These are phyloP conservation scores for Phyllostomus discolor DNA, from an alignment of 2,113 vertebrate species.

Conservation along the genomic window DNA sequence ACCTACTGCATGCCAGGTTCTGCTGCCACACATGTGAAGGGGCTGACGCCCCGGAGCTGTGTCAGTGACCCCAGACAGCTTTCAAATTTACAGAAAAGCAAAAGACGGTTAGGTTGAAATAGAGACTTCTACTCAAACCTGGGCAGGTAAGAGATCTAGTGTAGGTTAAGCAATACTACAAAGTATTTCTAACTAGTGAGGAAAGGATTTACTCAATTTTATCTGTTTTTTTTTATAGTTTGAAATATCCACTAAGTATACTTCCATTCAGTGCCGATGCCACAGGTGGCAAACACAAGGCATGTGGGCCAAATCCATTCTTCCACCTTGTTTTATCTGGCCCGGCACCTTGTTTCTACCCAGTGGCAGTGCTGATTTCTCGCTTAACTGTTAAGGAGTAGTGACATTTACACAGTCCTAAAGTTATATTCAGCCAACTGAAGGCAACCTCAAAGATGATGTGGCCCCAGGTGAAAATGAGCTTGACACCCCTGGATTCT, in stretches of 20 bases:
- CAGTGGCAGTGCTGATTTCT: no score
- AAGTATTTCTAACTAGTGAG: not conserved
- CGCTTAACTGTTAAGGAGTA: no score
- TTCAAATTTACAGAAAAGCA: conserved; percentile 5
- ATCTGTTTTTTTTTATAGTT: not conserved
- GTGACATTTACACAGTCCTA: no score
- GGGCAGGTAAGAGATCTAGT: not conserved
- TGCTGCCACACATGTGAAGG: not conserved
- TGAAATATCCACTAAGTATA: not conserved
- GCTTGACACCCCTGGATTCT: not conserved
- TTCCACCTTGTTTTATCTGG: no score
- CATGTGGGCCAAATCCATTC: no score
- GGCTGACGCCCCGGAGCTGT: not conserved
- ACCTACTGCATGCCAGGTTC: not conserved
- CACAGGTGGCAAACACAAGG: no score
- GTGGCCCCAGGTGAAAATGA: no score
- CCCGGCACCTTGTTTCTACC: no score
- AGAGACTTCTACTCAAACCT: not conserved
- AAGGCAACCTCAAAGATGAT: no score
- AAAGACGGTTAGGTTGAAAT: not conserved
- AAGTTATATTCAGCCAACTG: no score
- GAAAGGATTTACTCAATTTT: not conserved
- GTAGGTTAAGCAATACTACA: not conserved
- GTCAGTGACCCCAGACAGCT: not conserved
- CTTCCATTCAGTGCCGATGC: not conserved